Percentiles rank a stretch among this genome's conserved stretches.
These are phyloP conservation scores for Drosophila arizonae DNA, from an alignment of 1,140 invertebrate species.

Conservation along the genomic window DNA sequence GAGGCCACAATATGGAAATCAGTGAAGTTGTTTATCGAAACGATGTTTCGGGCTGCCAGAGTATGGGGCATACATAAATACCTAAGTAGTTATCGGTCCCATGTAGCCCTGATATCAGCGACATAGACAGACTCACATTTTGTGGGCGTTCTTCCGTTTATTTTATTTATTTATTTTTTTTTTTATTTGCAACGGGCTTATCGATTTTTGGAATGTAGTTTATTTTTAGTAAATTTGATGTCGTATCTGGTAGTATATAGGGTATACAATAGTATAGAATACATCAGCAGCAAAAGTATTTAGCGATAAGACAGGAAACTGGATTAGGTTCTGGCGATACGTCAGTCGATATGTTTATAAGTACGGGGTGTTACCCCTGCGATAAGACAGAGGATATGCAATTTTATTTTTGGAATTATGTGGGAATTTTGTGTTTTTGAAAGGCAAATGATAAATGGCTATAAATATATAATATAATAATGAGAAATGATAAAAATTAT, in stretches of 20 bases:
- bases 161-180: neutral
- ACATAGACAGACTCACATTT: constrained; percentile 14
- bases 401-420: neutral
- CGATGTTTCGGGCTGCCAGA: neutral
- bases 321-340: neutral
- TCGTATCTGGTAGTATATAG: constrained; percentile 3
- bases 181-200: constrained; percentile 2
- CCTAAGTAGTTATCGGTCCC: constrained; percentile 14
- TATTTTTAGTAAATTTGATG: constrained; percentile 3
- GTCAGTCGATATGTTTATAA: neutral
- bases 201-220: constrained; percentile 12
- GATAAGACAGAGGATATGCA: constrained; percentile 5
- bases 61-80: constrained; percentile 19
- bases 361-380: neutral
- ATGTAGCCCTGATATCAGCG: constrained; percentile 1
- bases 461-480: no score
- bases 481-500: no score
- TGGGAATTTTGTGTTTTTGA: neutral
- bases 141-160: constrained; percentile 19
- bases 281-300: neutral
- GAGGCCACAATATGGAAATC: constrained; percentile 56
- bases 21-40: constrained; percentile 33
- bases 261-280: neutral
- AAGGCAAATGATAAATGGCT: no score
- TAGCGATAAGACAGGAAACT: constrained; percentile 6